Evolutionary conservation across 2,888 invertebrate species (phyloP).

Genomic region (Phrixothrix hirtus): DNA sequence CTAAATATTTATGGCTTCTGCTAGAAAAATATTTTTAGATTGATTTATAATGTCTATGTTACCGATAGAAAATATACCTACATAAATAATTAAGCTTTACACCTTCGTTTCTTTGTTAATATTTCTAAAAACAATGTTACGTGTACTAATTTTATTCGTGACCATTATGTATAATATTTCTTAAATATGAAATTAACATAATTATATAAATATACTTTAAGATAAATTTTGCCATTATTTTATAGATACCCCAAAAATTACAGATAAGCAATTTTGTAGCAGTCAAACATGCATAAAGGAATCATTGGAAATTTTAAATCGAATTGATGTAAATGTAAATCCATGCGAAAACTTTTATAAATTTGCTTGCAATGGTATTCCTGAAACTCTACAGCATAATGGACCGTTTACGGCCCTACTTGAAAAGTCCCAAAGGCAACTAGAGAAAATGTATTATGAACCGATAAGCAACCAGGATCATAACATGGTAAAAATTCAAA

Average conservation of each 20-base stretch:
- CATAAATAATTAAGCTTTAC: too few species aligned
- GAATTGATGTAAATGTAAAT: slow-evolving; percentile 67
- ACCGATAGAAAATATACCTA: too few species aligned
- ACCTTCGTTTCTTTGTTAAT: too few species aligned
- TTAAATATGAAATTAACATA: too few species aligned
- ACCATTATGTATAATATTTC: too few species aligned
- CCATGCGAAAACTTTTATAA: slow-evolving; percentile 77
- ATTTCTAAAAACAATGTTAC: too few species aligned
- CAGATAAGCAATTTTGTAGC: slow-evolving; percentile 1
- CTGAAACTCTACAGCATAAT: not conserved
- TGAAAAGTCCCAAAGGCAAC: not conserved
- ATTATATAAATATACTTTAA: too few species aligned
- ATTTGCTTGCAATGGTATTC: slow-evolving; percentile 15
- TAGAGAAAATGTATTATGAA: not conserved
- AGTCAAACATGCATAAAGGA: slow-evolving; percentile 66
- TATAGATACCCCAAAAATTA: slow-evolving; percentile 1
- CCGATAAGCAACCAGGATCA: not conserved
- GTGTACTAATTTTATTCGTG: too few species aligned
- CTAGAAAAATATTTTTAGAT: too few species aligned
- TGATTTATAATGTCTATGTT: too few species aligned
- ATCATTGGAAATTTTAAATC: slow-evolving; percentile 68
- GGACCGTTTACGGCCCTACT: not conserved
- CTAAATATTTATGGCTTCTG: too few species aligned
- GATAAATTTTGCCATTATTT: not conserved
- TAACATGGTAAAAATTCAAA: slow-evolving; percentile 4